Evolutionary conservation across 2,113 vertebrate genomes (phyloP).

Genomic region (Protobothrops mucrosquamatus): DNA sequence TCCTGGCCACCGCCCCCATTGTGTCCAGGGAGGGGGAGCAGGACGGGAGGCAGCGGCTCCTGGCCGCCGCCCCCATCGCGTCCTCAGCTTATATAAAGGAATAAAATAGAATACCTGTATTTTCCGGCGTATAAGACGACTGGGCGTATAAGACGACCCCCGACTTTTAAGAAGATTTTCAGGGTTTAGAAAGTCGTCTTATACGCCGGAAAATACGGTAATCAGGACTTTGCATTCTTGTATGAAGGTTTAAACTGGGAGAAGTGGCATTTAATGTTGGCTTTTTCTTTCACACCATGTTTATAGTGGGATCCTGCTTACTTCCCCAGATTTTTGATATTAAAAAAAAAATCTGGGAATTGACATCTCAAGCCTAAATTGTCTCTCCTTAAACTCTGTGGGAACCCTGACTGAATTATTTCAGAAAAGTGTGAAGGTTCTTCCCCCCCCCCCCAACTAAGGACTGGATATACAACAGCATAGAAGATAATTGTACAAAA

Average conservation of each 20-base stretch:
- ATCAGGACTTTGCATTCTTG: background rate
- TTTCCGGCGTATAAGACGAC: too few relatives aligned
- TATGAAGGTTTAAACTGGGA: background rate
- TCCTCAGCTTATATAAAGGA: too few relatives aligned
- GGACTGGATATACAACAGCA: background rate
- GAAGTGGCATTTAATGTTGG: background rate
- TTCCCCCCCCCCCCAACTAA: background rate
- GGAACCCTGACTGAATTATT: background rate
- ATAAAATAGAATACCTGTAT: too few relatives aligned
- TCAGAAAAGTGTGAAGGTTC: background rate
- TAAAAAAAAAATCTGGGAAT: background rate
- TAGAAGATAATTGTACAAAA: background rate
- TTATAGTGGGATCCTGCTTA: background rate
- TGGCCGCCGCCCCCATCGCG: too few relatives aligned
- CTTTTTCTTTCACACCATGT: background rate
- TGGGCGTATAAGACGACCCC: too few relatives aligned
- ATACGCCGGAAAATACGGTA: too few relatives aligned
- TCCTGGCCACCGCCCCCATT: too few relatives aligned
- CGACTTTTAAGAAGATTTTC: too few relatives aligned
- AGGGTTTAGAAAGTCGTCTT: too few relatives aligned
- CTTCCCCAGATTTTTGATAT: background rate
- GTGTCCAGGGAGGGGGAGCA: too few relatives aligned
- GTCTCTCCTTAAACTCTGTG: background rate
- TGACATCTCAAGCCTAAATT: background rate
- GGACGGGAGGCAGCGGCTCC: too few relatives aligned